These are phyloP conservation scores for Helogale parvula DNA, from an alignment of 2,113 vertebrate genomes.

Conservation along the genomic window DNA sequence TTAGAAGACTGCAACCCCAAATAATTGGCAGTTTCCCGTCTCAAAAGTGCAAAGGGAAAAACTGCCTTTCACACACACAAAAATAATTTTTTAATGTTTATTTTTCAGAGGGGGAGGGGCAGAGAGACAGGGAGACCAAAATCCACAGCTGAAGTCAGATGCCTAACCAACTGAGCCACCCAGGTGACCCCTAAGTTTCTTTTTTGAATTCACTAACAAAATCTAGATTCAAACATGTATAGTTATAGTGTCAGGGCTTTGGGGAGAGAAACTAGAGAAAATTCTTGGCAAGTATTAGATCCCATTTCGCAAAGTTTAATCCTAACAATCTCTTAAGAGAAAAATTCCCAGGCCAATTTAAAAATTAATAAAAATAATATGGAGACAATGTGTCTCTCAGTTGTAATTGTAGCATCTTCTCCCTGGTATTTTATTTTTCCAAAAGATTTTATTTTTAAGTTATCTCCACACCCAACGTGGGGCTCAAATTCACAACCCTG, in stretches of 20 bases:
- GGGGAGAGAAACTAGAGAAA: conserved; percentile 15
- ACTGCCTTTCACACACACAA: neutral
- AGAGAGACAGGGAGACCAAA: too few relatives aligned
- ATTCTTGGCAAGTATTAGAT: conserved; percentile 17
- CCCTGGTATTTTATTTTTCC: neutral
- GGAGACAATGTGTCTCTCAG: neutral
- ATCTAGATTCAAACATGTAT: neutral
- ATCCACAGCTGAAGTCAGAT: too few relatives aligned
- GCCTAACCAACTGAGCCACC: too few relatives aligned
- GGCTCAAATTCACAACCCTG: too few relatives aligned
- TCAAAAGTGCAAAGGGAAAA: conserved; percentile 8
- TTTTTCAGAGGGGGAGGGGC: too few relatives aligned
- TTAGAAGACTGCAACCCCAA: conserved; percentile 26
- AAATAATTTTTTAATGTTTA: too few relatives aligned
- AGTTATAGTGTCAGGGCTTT: neutral
- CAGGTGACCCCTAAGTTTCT: neutral
- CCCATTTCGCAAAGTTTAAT: neutral
- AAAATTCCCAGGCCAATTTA: neutral
- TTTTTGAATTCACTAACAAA: neutral
- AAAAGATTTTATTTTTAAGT: too few relatives aligned
- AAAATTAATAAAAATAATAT: neutral
- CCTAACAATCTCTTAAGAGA: neutral
- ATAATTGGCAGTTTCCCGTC: neutral
- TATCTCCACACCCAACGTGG: too few relatives aligned
- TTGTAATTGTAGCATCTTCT: neutral